Base-by-base conservation (phyloP, 2,888 invertebrate species). In the Julus scanicus region DNA sequence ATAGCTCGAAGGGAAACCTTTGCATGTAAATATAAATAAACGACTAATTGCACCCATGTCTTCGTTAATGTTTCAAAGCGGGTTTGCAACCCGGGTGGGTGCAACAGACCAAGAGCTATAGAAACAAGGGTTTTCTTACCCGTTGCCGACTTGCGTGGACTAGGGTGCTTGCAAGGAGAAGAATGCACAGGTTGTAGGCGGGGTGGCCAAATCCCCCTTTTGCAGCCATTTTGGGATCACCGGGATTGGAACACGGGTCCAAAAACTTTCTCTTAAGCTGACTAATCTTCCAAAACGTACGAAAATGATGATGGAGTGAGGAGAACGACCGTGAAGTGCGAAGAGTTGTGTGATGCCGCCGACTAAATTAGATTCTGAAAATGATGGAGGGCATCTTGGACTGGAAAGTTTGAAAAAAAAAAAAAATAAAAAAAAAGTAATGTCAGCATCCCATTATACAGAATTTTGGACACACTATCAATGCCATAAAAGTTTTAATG, bases 301-400 rank as follows among this genome's bases (percentile, higher is more conserved):
- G 15, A 63, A 63, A 63, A 63, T 63, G 63, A 63, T 63, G 63
- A 63, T 63, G 63, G 63, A 63, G 63, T 63, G 63, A 63, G 63
- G 63, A 63, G 63, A 63, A 63, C 63, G 63, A 63, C 63, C 63
- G 63, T 63, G 63, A 63, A 53, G 53, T 53, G 53, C 15, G 53
- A 53, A 63, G 63, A 63, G 63, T 63, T 63, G 63, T 63, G 63
- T 20, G 63, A 63, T 63, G 63, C 63, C 63, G 63, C 63, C 63
- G 63, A 63, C 63, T 63, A 63, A 63, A 63, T 63, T 63, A 63
- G 63, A 63, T 63, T 63, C 63, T 63, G 63, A 63, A 63, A 63
- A 63, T 63, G 63, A 63, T 63, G 63, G 63, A 63, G 63, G 63
- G 63, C 63, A 63, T 63, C 63, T 63, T 63, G 63, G 63, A 20